Evolutionary conservation across 2,113 vertebrate species (phyloP).

Genomic region (Zosterops japonicus): DNA sequence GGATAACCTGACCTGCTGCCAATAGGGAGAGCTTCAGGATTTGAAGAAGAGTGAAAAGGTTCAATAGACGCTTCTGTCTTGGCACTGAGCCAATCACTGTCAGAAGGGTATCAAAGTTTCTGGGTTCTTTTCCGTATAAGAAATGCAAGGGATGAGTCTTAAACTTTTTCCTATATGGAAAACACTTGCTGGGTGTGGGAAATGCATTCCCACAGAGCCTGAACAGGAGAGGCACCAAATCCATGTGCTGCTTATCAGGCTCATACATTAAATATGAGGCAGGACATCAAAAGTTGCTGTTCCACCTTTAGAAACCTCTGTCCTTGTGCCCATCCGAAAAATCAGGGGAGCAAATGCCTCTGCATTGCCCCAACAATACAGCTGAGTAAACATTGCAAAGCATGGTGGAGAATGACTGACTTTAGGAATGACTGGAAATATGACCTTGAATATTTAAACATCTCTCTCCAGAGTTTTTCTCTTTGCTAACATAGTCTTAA

Average conservation of each 20-base stretch:
- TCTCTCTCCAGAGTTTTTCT: neutral
- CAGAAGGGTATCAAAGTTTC: too few species aligned
- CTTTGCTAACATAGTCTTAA: fast-evolving
- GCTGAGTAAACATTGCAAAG: neutral
- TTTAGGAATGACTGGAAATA: neutral
- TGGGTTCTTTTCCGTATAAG: too few species aligned
- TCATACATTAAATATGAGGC: neutral
- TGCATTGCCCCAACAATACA: neutral
- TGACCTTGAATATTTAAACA: neutral
- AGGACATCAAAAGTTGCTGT: neutral
- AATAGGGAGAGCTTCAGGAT: too few species aligned
- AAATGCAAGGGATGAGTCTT: too few species aligned
- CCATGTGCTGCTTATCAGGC: neutral
- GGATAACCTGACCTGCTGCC: too few species aligned
- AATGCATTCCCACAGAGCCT: neutral
- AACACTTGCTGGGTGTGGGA: too few species aligned
- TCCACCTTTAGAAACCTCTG: neutral
- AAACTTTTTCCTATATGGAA: too few species aligned
- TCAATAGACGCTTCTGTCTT: too few species aligned
- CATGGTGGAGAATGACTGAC: neutral
- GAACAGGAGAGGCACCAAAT: neutral
- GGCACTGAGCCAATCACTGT: too few species aligned
- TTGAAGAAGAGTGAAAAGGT: too few species aligned
- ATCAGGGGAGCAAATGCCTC: neutral
- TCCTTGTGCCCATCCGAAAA: neutral